Base-by-base conservation (phyloP, 2,113 vertebrate genomes). In the Tursiops truncatus region DNA sequence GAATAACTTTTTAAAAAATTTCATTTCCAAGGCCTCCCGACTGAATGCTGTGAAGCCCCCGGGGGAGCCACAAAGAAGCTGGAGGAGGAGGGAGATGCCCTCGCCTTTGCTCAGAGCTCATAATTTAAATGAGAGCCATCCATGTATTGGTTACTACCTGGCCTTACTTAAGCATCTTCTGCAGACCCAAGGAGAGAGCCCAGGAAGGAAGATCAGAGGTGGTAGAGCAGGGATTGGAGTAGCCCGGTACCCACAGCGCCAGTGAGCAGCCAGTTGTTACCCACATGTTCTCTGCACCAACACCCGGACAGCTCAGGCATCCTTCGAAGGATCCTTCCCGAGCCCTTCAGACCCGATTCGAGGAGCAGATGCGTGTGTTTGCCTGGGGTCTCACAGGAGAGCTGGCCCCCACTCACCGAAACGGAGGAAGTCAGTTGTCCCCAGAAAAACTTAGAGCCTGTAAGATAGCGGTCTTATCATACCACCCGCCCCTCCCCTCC, bases 151-250 rank as follows among this genome's bases (percentile, higher is more conserved):
- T 41, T 41, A 44, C 87, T 73, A 53, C 15, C 56, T 93, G 85
- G 36, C 73, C 68, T 89, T 68, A 47, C 91, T 63, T 47, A 33
- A 74, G 41, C 63, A 93, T 18, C n/a, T 77, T 91, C 86, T 89
- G 11, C 56, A 50, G 80, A 67, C 41, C 8, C 1, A 4, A 53
- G 38, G 15, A 79, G 26, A 33, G 3, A 93, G 36, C 4, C 47
- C 60, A 8, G 2, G 23, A 68, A 50, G 17, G 44, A 85, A 84
- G 62, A 58, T 60, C 26, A 7, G 44, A 86, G 20, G 20, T 6
- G 77, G 10, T 1, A 8, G 53, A 26, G 67, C 74, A 58, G 0
- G 6, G 44, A 65, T 20, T 15, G 14, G 67, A 68, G 11, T 38
- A 23, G 23, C 25, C 20, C 0, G 0, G 53, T 21, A 25, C 21